phyloP scores from a whole-genome alignment of 2,797 vertebrate species.

The Cynopterus sphinx region DNA sequence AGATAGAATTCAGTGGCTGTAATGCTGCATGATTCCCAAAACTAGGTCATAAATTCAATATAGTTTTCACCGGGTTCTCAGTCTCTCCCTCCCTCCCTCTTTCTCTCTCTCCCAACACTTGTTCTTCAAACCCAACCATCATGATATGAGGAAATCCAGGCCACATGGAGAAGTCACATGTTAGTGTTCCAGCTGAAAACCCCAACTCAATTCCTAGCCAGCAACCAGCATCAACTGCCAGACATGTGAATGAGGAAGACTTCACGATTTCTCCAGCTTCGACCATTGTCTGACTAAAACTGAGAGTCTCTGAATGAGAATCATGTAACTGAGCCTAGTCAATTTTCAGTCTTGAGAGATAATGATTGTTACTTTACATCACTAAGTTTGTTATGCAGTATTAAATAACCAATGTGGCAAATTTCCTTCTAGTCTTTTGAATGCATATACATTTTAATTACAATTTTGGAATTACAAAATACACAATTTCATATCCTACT shows the following conservation, averaged over 20 bases:
- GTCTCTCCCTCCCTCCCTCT: no score
- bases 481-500: no score
- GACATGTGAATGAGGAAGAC: conserved; percentile 18
- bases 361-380: background rate
- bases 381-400: background rate
- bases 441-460: no score
- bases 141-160: conserved; percentile 27
- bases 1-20: background rate
- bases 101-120: background rate
- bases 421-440: no score
- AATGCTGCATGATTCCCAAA: background rate
- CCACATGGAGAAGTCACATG: conserved; percentile 30
- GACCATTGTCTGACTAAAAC: conserved; percentile 1
- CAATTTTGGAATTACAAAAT: no score
- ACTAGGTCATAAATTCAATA: conserved; percentile 39
- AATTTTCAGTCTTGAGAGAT: background rate
- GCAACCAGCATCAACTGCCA: conserved; percentile 20
- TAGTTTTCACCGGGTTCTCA: background rate
- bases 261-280: background rate
- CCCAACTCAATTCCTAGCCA: background rate
- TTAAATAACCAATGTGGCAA: no score
- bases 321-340: background rate
- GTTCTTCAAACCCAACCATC: conserved; percentile 36
- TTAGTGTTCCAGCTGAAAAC: conserved; percentile 12
- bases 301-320: background rate